Evolutionary conservation across 2,113 vertebrate genomes (phyloP).

Genomic region (Prunella fulvescens): DNA sequence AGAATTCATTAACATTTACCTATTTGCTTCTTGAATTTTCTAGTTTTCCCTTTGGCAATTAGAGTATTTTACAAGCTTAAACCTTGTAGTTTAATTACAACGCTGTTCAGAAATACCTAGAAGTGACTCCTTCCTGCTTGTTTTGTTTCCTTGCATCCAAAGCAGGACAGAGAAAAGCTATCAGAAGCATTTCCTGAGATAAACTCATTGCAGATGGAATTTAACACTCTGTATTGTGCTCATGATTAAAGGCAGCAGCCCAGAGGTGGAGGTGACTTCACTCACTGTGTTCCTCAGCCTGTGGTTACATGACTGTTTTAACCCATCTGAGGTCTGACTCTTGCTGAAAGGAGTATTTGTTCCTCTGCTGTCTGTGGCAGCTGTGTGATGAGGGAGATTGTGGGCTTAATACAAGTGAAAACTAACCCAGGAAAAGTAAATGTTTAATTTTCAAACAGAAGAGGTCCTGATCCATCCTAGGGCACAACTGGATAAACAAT

Average conservation of each 20-base stretch:
- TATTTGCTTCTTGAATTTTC: neutral
- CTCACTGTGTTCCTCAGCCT: neutral
- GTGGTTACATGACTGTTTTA: neutral
- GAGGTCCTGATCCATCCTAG: neutral
- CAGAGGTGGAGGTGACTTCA: slow-evolving; percentile 1
- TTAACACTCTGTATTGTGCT: neutral
- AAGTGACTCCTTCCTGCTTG: neutral
- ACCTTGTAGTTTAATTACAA: neutral
- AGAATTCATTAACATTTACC: neutral
- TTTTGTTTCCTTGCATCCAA: neutral
- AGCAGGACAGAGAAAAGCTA: neutral
- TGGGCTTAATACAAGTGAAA: neutral
- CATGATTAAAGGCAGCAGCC: neutral
- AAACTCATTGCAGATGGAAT: neutral
- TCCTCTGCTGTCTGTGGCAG: neutral
- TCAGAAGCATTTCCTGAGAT: neutral
- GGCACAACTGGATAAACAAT: neutral
- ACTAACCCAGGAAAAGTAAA: neutral
- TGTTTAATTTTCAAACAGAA: neutral
- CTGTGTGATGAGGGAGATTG: neutral
- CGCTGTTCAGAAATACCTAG: neutral
- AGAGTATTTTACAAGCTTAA: neutral
- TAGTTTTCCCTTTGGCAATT: neutral
- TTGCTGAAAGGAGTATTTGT: neutral
- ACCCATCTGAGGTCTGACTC: neutral